Percentiles rank a stretch among this genome's conserved stretches.
Conservation (phyloP, 2,888 invertebrate genomes). For the Uropetala carovei region DNA sequence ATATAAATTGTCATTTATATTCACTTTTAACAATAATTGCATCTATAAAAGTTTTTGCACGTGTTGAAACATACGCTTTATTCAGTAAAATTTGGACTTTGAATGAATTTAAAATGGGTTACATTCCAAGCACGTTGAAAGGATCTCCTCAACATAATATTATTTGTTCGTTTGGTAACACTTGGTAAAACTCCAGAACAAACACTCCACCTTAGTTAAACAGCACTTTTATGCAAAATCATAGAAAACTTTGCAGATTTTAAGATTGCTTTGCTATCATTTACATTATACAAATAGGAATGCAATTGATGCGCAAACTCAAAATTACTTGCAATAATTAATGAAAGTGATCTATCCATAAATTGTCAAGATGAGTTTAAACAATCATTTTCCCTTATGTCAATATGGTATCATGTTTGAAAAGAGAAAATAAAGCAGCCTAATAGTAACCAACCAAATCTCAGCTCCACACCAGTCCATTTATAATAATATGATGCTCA, state of each 20-base stretch:
- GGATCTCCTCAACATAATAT: conserved; percentile 9
- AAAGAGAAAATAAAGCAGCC: not conserved
- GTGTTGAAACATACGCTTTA: not conserved
- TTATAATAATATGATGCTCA: not conserved
- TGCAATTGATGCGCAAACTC: not conserved
- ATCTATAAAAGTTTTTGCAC: not conserved
- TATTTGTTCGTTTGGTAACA: conserved; percentile 34
- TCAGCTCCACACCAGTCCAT: conserved; percentile 30
- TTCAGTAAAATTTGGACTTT: not conserved
- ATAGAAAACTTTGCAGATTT: conserved; percentile 36
- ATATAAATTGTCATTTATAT: conserved; percentile 1
- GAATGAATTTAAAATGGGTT: conserved; percentile 33
- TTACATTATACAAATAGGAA: conserved; percentile 33
- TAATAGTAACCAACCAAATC: conserved; percentile 21
- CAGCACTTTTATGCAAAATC: not conserved
- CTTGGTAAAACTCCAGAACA: conserved; percentile 46
- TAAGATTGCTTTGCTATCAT: not conserved
- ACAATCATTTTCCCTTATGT: not conserved
- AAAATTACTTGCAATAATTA: not conserved
- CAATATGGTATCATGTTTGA: not conserved
- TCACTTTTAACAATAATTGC: conserved; percentile 9
- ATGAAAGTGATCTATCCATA: not conserved
- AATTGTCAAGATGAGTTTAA: not conserved
- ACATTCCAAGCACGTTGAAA: conserved; percentile 19
- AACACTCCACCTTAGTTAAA: not conserved